Percentiles rank a stretch among this genome's conserved stretches.
phyloP scores from a whole-genome alignment of 2,113 vertebrate genomes.

The Macaca mulatta region DNA sequence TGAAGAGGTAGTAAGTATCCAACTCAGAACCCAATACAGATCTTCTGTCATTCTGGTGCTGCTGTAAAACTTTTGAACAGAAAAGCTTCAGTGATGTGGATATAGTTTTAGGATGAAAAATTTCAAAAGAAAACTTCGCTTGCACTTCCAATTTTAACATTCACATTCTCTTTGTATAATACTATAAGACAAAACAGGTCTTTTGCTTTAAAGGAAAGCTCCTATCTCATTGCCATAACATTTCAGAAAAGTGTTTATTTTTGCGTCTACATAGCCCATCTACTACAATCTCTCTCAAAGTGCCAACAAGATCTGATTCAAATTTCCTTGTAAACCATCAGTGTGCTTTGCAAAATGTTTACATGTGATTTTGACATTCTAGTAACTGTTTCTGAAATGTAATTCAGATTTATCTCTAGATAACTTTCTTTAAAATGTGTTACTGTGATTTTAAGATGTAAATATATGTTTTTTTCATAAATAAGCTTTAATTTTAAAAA shows the following conservation, averaged over 20 bases:
- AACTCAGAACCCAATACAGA: not conserved
- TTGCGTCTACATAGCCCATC: not conserved
- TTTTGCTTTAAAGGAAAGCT: not conserved
- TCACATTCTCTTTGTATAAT: not conserved
- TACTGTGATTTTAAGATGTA: not conserved
- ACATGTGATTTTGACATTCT: not conserved
- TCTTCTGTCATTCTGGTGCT: not conserved
- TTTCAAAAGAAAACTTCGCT: not conserved
- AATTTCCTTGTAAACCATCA: not conserved
- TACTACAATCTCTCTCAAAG: too few relatives aligned
- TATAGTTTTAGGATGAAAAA: not conserved
- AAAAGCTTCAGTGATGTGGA: not conserved
- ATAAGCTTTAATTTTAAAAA: not conserved
- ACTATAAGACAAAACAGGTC: fast-evolving
- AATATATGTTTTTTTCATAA: not conserved
- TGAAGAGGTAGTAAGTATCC: not conserved
- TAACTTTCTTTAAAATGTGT: not conserved
- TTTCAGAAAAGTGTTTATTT: not conserved
- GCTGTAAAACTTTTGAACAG: not conserved
- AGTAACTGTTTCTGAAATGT: not conserved
- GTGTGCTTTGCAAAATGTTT: not conserved
- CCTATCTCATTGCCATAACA: not conserved
- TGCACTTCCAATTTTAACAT: not conserved
- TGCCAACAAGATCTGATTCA: not conserved
- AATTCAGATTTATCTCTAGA: not conserved